Evolutionary conservation across 2,888 invertebrate species (phyloP).

Genomic region (Metellina segmentata): DNA sequence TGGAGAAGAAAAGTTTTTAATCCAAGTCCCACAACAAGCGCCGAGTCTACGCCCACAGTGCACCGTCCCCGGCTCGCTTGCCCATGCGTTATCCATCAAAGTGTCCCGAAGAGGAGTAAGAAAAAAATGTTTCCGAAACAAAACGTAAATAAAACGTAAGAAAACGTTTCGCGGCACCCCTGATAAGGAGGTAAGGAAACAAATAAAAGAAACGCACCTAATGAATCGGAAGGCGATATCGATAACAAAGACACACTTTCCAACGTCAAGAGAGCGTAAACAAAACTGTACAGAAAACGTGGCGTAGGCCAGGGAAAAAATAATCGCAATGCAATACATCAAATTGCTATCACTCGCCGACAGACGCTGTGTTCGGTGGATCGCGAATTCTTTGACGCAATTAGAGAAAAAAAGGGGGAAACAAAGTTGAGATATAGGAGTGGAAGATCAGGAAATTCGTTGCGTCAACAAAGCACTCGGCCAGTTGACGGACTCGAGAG

Average conservation of each 20-base stretch:
- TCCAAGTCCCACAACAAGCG: conserved; percentile 34
- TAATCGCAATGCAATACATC: conserved; percentile 68
- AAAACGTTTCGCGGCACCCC: conserved; percentile 9
- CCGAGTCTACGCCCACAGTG: conserved; percentile 2
- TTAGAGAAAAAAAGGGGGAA: conserved; percentile 57
- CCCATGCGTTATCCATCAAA: conserved; percentile 58
- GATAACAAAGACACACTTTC: conserved; percentile 73
- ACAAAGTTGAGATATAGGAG: conserved; percentile 15
- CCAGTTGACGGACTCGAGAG: conserved; percentile 14
- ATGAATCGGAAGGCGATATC: conserved; percentile 75
- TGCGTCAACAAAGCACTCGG: conserved; percentile 20
- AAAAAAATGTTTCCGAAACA: conserved; percentile 42
- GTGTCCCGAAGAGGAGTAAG: conserved; percentile 32
- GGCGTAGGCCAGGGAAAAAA: conserved; percentile 24
- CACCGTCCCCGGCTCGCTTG: neutral
- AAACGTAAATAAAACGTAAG: conserved; percentile 43
- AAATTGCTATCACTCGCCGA: conserved; percentile 72
- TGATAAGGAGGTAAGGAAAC: conserved; percentile 63
- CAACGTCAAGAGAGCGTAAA: conserved; percentile 66
- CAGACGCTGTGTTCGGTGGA: conserved; percentile 69
- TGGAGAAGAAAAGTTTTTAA: conserved; percentile 34
- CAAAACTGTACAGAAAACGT: conserved; percentile 48
- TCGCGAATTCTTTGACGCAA: conserved; percentile 68
- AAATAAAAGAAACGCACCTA: conserved; percentile 68
- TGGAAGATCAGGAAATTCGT: conserved; percentile 19